A percentile compares a stretch with the other conserved stretches of the same genome.
Evolutionary conservation across 2,888 invertebrate species (phyloP).

Genomic region (Dendrolimus pini): DNA sequence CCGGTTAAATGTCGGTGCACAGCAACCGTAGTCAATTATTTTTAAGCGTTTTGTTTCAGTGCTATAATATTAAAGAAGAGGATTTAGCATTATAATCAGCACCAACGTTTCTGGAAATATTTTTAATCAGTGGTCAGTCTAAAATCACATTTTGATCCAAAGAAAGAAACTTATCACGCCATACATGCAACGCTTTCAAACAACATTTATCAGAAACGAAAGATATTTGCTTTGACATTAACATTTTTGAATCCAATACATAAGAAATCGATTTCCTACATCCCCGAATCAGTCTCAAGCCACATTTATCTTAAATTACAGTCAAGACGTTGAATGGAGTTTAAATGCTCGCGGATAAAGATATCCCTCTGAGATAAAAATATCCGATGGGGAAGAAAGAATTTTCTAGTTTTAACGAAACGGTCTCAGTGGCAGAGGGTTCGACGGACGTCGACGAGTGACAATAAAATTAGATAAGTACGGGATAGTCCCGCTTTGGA

Average conservation of each 20-base stretch:
- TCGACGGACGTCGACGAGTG: constrained; percentile 53
- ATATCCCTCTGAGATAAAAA: constrained; percentile 64
- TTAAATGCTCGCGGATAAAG: constrained; percentile 67
- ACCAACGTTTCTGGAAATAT: too few species aligned
- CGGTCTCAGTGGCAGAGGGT: constrained; percentile 50
- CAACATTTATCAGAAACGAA: too few species aligned
- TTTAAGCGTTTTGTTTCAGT: too few species aligned
- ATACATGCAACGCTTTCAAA: too few species aligned
- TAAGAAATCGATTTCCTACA: constrained; percentile 35
- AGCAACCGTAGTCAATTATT: too few species aligned
- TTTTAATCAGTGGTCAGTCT: too few species aligned
- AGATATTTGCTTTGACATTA: too few species aligned
- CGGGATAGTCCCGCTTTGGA: constrained; percentile 56
- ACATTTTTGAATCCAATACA: constrained; percentile 1
- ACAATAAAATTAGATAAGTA: constrained; percentile 77
- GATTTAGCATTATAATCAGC: too few species aligned
- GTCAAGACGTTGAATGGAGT: constrained; percentile 58
- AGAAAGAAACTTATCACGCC: too few species aligned
- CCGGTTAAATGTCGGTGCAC: too few species aligned
- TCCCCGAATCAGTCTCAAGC: constrained; percentile 29
- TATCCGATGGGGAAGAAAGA: constrained; percentile 48
- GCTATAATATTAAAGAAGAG: too few species aligned
- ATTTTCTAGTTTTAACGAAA: constrained; percentile 53
- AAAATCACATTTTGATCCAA: too few species aligned
- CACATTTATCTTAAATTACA: constrained; percentile 50